Evolutionary conservation across 2,888 invertebrate genomes (phyloP).

Genomic region (Zhuqinia jingwanae): DNA sequence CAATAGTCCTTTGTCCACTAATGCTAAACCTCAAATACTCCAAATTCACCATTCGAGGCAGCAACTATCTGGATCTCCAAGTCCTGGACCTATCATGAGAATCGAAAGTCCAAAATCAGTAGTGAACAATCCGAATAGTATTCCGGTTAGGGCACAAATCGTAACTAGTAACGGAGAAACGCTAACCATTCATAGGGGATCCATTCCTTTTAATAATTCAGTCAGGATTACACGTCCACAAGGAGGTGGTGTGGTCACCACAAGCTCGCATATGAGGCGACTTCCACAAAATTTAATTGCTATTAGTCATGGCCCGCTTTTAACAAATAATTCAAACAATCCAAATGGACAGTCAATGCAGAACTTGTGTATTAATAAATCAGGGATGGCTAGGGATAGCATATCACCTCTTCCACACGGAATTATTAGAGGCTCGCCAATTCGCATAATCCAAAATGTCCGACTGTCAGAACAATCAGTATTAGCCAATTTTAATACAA

Average conservation of each 20-base stretch:
- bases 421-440: constrained; percentile 61
- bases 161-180: constrained; percentile 79
- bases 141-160: constrained; percentile 78
- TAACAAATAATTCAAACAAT: neutral
- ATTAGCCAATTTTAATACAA: neutral
- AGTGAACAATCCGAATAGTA: constrained; percentile 45
- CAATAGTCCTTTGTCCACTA: constrained; percentile 59
- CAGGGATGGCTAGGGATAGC: constrained; percentile 48
- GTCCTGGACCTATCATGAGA: constrained; percentile 58
- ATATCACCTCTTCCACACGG: constrained; percentile 48
- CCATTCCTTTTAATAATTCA: constrained; percentile 70
- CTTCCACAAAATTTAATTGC: constrained; percentile 74
- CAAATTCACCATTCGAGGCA: constrained; percentile 72
- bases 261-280: constrained; percentile 72
- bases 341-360: constrained; percentile 27
- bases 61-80: constrained; percentile 47
- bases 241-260: constrained; percentile 37
- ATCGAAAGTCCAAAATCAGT: constrained; percentile 56
- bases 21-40: constrained; percentile 69
- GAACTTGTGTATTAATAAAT: neutral
- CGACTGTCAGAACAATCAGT: constrained; percentile 39
- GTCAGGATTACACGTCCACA: constrained; percentile 74
- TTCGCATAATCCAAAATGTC: constrained; percentile 66
- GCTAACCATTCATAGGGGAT: constrained; percentile 78
- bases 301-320: constrained; percentile 61